Percentiles rank a stretch among this genome's conserved stretches.
Evolutionary conservation across 2,113 vertebrate genomes (phyloP).

Genomic region (Toxostoma redivivum): DNA sequence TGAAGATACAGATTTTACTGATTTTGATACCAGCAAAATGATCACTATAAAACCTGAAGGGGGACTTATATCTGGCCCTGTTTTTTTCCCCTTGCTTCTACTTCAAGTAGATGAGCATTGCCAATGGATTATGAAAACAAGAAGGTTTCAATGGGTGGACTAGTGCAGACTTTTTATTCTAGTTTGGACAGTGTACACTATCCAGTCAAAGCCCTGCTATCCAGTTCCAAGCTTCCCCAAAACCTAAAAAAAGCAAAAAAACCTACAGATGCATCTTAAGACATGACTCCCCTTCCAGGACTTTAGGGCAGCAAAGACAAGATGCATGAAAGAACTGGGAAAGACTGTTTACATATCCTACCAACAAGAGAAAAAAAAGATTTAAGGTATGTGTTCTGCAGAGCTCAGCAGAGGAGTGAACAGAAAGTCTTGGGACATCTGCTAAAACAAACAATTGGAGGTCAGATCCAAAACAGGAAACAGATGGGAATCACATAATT

Average conservation of each 20-base stretch:
- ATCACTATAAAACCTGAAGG: background rate
- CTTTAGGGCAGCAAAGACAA: background rate
- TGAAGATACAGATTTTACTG: background rate
- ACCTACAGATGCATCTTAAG: background rate
- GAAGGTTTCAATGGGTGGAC: background rate
- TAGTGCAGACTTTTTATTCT: background rate
- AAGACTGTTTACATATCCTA: background rate
- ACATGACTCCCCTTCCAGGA: background rate
- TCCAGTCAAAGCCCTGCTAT: background rate
- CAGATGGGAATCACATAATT: background rate
- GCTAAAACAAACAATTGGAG: background rate
- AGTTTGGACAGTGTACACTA: background rate
- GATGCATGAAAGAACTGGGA: background rate
- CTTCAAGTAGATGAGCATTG: background rate
- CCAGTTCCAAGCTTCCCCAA: background rate
- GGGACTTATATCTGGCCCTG: background rate
- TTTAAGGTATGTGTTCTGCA: background rate
- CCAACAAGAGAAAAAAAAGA: background rate
- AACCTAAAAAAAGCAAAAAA: background rate
- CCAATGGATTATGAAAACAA: background rate
- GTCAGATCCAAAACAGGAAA: background rate
- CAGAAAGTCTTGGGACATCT: background rate
- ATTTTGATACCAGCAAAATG: background rate
- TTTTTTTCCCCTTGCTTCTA: background rate
- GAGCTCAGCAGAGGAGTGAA: background rate